phyloP scores from a whole-genome alignment of 2,113 vertebrate species.

The Balaenoptera acutorostrata region DNA sequence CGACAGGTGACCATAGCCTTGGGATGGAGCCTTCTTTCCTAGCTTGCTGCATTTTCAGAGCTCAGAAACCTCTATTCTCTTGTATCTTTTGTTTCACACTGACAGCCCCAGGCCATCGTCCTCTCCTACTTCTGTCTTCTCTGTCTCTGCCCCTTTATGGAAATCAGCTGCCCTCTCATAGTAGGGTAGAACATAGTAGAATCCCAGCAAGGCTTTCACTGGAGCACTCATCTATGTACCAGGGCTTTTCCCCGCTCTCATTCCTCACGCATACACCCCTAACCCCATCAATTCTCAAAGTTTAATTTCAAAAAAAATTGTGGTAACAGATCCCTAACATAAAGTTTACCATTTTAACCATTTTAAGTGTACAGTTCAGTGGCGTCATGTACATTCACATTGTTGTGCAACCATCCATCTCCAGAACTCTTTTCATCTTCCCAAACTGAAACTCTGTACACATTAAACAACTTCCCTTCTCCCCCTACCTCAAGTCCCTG shows the following conservation, averaged over 20 bases:
- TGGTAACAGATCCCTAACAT: neutral
- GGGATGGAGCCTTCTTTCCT: neutral
- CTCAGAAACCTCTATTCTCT: constrained; percentile 16
- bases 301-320: neutral
- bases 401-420: neutral
- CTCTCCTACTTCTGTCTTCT: neutral
- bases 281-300: neutral
- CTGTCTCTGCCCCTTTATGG: neutral
- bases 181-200: neutral
- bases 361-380: neutral
- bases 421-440: neutral
- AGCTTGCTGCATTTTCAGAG: neutral
- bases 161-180: neutral
- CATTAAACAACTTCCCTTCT: neutral
- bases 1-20: neutral
- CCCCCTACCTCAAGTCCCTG: neutral
- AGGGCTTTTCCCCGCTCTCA: neutral
- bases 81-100: neutral
- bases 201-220: neutral
- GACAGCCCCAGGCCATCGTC: neutral
- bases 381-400: neutral
- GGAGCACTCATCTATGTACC: neutral
- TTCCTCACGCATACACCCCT: neutral
- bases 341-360: neutral
- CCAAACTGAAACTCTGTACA: neutral